Percentiles rank a stretch among this genome's conserved stretches.
Conservation (phyloP, 2,797 vertebrate species). For the Pelodytes ibericus region DNA sequence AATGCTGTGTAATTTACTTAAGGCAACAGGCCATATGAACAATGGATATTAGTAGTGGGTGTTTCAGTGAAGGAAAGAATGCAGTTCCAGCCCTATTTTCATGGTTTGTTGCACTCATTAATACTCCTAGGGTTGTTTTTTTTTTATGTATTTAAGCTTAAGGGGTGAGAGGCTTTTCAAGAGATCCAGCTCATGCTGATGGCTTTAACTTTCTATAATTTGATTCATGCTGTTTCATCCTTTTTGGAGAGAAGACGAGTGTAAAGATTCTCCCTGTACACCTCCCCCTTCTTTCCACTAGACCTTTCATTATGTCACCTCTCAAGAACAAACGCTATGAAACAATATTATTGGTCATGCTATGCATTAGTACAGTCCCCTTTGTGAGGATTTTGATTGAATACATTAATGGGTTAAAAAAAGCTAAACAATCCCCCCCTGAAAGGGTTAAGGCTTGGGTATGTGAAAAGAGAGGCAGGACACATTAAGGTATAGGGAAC, state of each 20-base stretch:
- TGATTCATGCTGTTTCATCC: conserved; percentile 74
- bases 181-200: conserved; percentile 73
- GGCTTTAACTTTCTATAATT: conserved; percentile 67
- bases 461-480: not conserved
- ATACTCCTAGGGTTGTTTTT: conserved; percentile 75
- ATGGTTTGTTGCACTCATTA: conserved; percentile 86
- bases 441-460: not conserved
- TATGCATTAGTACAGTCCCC: conserved; percentile 11
- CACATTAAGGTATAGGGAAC: not conserved
- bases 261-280: conserved; percentile 57
- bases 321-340: conserved; percentile 29
- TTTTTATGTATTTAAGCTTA: conserved; percentile 72
- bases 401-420: conserved; percentile 18
- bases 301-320: not conserved
- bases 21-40: conserved; percentile 81
- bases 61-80: conserved; percentile 79
- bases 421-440: not conserved
- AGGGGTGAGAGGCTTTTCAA: conserved; percentile 77
- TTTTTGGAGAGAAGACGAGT: conserved; percentile 62
- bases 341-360: conserved; percentile 4
- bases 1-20: conserved; percentile 84
- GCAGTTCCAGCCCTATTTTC: conserved; percentile 78
- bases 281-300: conserved; percentile 7
- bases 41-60: conserved; percentile 80
- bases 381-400: not conserved